Evolutionary conservation across 2,888 invertebrate genomes (phyloP), one percentile per base, ranked within the genome.

Genomic region (Stictocephala bisonia): DNA sequence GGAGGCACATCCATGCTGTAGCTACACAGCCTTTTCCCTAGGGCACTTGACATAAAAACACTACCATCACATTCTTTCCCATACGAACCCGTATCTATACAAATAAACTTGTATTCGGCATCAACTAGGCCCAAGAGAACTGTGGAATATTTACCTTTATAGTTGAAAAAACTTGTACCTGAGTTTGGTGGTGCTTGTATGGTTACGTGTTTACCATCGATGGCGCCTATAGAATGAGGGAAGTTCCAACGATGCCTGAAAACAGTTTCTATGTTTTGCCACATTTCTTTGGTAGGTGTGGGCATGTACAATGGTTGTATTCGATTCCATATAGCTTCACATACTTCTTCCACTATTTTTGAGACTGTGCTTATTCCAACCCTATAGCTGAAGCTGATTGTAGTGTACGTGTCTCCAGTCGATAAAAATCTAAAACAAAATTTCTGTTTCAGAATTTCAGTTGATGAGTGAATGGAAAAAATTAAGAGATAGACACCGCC

Each of bases 41-140:
- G 20, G 9, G 7, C 22, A 60, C 35, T 35, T 27, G 68, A 53
- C 26, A 58, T 35, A 60, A 76, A 76, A 56, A 77, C 73, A 50
- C 53, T 53, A 29, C 74, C 66, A 31, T 76, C 73, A 58, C 73
- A 71, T 24, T 74, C 51, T 40, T 73, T 64, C 7, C 75, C 77
- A 72, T 76, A 76, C 53, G 56, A 67, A 6, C 50, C 50, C 6
- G 31, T 50, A 31, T 50, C 27, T 20, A 68, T 50, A 4, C 11
- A 4, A 68, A 44, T 50, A 27, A 72, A 76, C 22, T 75, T 74
- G 60, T 76, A 76, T 15, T 73, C 41, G 18, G 74, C 31, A 53
- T 75, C 77, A 51, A 76, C 75, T 26, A 76, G 24, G 3, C 64
- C 77, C 40, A 74, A 51, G 3, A 75, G 44, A 24, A 67, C 48